Conservation (phyloP, 2,888 invertebrate genomes). For the Teleogryllus oceanicus region DNA sequence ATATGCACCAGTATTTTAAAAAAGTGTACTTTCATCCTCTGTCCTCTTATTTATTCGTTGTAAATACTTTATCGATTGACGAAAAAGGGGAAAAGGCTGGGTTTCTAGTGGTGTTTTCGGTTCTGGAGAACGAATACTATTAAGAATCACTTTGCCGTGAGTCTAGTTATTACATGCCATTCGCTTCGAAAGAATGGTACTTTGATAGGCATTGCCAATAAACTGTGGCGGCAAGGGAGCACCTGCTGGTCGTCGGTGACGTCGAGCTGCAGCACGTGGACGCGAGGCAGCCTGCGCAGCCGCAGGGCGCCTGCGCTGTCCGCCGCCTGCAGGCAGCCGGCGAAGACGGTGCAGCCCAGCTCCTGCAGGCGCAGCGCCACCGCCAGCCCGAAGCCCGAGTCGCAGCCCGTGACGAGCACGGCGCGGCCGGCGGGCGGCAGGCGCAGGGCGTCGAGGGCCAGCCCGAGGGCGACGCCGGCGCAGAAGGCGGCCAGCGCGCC, state of each 20-base stretch:
- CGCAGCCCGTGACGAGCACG: constrained; percentile 41
- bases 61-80: too few relatives aligned
- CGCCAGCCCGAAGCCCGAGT: constrained; percentile 39
- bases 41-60: too few relatives aligned
- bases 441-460: background rate
- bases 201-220: too few relatives aligned
- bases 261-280: constrained; percentile 46
- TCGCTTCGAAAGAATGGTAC: too few relatives aligned
- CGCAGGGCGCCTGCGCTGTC: constrained; percentile 35
- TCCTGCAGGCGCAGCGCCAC: constrained; percentile 38
- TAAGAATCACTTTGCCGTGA: too few relatives aligned
- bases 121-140: too few relatives aligned
- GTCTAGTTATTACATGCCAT: too few relatives aligned
- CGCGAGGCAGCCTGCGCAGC: constrained; percentile 33
- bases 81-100: too few relatives aligned
- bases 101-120: too few relatives aligned
- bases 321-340: constrained; percentile 43
- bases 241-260: constrained; percentile 46
- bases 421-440: constrained; percentile 32
- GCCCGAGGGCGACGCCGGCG: background rate
- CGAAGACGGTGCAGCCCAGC: constrained; percentile 44
- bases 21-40: too few relatives aligned
- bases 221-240: too few relatives aligned
- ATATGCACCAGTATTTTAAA: too few relatives aligned
- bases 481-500: background rate